Evolutionary conservation across 2,113 vertebrate genomes (phyloP).

Genomic region (Ptilorrhoa leucosticta): DNA sequence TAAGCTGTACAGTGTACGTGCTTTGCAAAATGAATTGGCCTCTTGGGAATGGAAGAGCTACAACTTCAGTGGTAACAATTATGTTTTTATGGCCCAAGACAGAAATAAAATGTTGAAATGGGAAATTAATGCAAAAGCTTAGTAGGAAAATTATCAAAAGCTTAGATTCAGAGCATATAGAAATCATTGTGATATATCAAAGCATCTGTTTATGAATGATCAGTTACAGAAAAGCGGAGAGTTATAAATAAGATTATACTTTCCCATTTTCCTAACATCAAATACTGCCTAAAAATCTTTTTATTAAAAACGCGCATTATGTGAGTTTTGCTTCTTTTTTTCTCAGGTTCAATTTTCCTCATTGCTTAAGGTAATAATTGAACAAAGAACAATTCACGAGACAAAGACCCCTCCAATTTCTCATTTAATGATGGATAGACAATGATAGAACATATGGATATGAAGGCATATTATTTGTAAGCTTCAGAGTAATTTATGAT

Average conservation of each 20-base stretch:
- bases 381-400: background rate
- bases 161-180: background rate
- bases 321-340: background rate
- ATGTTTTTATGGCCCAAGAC: slow-evolving; percentile 46
- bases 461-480: background rate
- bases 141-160: background rate
- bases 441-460: background rate
- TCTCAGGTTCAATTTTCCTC: background rate
- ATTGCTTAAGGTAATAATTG: background rate
- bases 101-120: slow-evolving; percentile 47
- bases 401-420: background rate
- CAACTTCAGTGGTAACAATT: slow-evolving; percentile 33
- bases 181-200: background rate
- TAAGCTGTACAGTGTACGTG: background rate
- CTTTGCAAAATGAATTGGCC: slow-evolving; percentile 18
- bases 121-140: slow-evolving; percentile 42
- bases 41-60: slow-evolving; percentile 10
- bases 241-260: background rate
- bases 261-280: background rate
- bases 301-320: background rate
- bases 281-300: background rate
- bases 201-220: background rate
- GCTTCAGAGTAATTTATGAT: background rate
- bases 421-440: background rate
- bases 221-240: background rate